These are phyloP conservation scores for Drosophila rhopaloa DNA, from an alignment of 1,140 invertebrate species.

Conservation along the genomic window DNA sequence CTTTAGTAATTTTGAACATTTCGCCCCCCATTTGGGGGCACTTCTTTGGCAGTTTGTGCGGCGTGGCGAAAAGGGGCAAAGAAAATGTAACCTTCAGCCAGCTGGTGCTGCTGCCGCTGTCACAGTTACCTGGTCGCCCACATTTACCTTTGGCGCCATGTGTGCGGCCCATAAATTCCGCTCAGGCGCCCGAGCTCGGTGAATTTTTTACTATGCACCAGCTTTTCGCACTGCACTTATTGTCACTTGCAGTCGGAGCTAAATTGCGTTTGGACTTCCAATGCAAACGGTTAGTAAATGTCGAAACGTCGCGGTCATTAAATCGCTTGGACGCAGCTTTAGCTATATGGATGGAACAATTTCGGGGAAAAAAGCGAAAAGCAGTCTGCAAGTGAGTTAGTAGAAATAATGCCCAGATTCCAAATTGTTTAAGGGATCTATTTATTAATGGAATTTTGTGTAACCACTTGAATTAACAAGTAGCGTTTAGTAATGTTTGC, in stretches of 20 bases:
- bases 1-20: conserved; percentile 78
- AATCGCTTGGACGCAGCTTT: conserved; percentile 25
- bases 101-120: conserved; percentile 31
- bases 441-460: too few relatives aligned
- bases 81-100: conserved; percentile 65
- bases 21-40: conserved; percentile 23
- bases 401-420: not conserved
- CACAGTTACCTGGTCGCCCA: conserved; percentile 71
- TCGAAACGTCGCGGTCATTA: conserved; percentile 64
- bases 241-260: conserved; percentile 46
- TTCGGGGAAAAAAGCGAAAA: conserved; percentile 25
- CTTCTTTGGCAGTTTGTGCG: conserved; percentile 32
- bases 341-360: conserved; percentile 12
- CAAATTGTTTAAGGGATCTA: too few relatives aligned
- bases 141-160: conserved; percentile 65
- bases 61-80: conserved; percentile 29
- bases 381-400: conserved; percentile 18
- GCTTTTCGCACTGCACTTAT: conserved; percentile 26
- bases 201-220: conserved; percentile 44
- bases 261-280: conserved; percentile 37
- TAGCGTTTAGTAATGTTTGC: too few relatives aligned
- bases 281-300: conserved; percentile 64
- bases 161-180: conserved; percentile 68
- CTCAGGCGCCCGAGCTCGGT: conserved; percentile 32
- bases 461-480: too few relatives aligned